Evolutionary conservation across 1,140 invertebrate genomes (phyloP).

Genomic region (Rhagoletis zephyria): DNA sequence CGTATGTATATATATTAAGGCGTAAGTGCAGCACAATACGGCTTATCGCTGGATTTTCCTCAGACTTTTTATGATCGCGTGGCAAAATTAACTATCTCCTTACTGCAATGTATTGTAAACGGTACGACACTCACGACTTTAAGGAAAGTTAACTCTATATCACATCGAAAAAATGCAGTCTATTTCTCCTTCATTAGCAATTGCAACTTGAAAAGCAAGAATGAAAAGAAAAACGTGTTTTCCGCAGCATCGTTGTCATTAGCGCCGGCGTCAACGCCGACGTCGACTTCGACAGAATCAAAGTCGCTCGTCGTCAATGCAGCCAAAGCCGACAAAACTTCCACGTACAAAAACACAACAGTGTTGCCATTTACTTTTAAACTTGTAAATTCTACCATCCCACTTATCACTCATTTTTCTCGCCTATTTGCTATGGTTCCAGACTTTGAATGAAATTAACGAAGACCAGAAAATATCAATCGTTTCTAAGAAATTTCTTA

Average conservation of each 20-base stretch:
- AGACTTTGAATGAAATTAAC: no score
- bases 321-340: conserved; percentile 45
- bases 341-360: conserved; percentile 38
- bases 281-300: neutral
- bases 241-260: conserved; percentile 49
- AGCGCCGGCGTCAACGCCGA: neutral
- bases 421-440: no score
- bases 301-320: conserved; percentile 1
- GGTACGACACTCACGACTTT: neutral
- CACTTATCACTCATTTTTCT: neutral
- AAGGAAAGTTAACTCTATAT: conserved; percentile 1
- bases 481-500: no score
- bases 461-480: no score
- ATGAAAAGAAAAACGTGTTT: conserved; percentile 55
- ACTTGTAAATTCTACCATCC: neutral
- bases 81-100: neutral
- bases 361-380: conserved; percentile 37
- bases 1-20: neutral
- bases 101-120: neutral
- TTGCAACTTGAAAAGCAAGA: conserved; percentile 36
- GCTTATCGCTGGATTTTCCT: neutral
- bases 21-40: neutral
- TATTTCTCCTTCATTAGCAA: neutral
- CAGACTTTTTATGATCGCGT: neutral
- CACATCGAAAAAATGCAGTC: neutral